A percentile compares a stretch with the other conserved stretches of the same genome.
Evolutionary conservation across 2,113 vertebrate species (phyloP).

Genomic region (Periophthalmodon schlosseri): DNA sequence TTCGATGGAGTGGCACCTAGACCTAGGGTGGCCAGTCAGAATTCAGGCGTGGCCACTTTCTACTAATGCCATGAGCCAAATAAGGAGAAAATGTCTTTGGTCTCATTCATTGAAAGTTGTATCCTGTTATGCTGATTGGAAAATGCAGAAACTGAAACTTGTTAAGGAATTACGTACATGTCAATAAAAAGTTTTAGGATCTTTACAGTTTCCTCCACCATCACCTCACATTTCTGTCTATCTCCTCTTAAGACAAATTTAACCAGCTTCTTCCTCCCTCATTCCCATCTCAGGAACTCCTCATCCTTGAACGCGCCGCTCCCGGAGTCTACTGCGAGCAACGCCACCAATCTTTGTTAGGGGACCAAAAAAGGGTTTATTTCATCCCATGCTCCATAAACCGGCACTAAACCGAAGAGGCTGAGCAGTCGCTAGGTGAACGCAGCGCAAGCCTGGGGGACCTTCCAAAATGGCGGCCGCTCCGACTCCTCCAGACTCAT

Average conservation of each 20-base stretch:
- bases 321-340: constrained; percentile 47
- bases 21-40: no score
- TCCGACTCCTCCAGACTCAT: constrained; percentile 47
- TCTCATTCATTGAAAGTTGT: no score
- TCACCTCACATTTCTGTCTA: neutral
- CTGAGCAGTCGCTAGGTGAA: constrained; percentile 62
- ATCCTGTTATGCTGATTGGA: no score
- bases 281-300: constrained; percentile 33
- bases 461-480: constrained; percentile 52
- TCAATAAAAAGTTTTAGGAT: neutral
- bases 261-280: constrained; percentile 34
- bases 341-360: constrained; percentile 60
- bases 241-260: constrained; percentile 22
- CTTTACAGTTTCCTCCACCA: neutral
- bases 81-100: no score
- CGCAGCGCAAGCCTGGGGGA: constrained; percentile 49
- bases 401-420: constrained; percentile 68
- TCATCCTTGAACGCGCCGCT: constrained; percentile 52
- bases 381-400: constrained; percentile 77
- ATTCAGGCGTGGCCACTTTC: no score
- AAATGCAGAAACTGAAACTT: no score
- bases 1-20: no score
- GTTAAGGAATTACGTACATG: no score
- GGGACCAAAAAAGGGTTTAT: constrained; percentile 62
- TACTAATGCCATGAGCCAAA: no score